Percentiles rank a stretch among this genome's conserved stretches.
Conservation (phyloP, 2,888 invertebrate genomes). For the Harpalus rubripes region DNA sequence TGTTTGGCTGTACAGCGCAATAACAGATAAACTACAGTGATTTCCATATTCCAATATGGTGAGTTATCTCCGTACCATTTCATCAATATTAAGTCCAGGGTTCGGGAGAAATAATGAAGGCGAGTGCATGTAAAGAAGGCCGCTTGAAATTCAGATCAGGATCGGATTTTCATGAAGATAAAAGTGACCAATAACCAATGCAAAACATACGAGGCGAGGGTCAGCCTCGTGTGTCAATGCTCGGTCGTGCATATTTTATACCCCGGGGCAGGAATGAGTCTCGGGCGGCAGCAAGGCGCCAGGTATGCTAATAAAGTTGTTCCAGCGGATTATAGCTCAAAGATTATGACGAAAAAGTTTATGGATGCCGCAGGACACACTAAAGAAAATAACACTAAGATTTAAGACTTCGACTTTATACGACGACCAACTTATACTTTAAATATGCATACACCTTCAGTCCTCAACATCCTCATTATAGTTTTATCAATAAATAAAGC, state of each 20-base stretch:
- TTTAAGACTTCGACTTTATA: conserved; percentile 52
- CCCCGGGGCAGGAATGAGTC: conserved; percentile 52
- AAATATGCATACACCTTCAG: conserved; percentile 15
- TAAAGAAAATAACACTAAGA: conserved; percentile 64
- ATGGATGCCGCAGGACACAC: conserved; percentile 63
- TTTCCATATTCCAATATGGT: conserved; percentile 57
- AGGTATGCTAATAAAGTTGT: conserved; percentile 67
- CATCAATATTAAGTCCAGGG: conserved; percentile 6
- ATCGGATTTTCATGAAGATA: conserved; percentile 63
- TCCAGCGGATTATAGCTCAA: conserved; percentile 62
- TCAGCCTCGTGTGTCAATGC: conserved; percentile 53
- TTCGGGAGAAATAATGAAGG: conserved; percentile 47
- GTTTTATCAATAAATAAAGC: no score
- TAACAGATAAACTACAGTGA: conserved; percentile 60
- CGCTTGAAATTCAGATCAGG: conserved; percentile 63
- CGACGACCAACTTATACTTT: conserved; percentile 1
- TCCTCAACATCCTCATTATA: background rate
- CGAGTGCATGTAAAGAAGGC: conserved; percentile 40
- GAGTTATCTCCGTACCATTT: background rate
- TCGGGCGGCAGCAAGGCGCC: conserved; percentile 59
- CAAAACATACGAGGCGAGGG: conserved; percentile 51
- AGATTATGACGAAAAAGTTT: conserved; percentile 66
- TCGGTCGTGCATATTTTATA: conserved; percentile 64
- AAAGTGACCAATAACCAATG: conserved; percentile 64
- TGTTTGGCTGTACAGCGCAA: conserved; percentile 41